Base-by-base conservation (phyloP, 2,888 invertebrate genomes). In the Andrena bucephala region DNA sequence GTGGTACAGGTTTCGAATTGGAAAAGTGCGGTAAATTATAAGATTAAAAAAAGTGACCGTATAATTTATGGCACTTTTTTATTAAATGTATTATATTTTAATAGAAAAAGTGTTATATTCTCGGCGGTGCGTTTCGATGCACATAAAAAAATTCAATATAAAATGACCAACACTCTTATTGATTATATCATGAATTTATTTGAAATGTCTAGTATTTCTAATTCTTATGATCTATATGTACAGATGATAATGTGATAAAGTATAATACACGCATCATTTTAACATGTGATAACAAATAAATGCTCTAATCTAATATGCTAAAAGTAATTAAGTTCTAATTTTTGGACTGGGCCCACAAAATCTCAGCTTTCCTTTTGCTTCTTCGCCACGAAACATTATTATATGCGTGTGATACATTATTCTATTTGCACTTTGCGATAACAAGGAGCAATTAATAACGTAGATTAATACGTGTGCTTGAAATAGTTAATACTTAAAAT, bases 261-360 rank as follows among this genome's bases (percentile, higher is more conserved):
- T 93, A 93, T 93, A 92, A 91, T 93, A 93, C 93, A 93, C 90
- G 90, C 90, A 93, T 92, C 92, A 90, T 90, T 84, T 87, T 92
- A 93, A 92, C 93, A 92, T 90, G 89, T 91, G 90, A 90, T 92
- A 93, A 93, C 93, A 93, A 93, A 93, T 92, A 91, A 93, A 93
- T 91, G 91, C 89, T 89, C 90, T 93, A 93, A 86, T 89, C 89
- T 93, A 92, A 87, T 81, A 89, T 91, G 90, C 89, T 92, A 91
- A 90, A 91, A 92, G 92, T 88, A 88, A 89, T 89, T 89, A 85
- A 87, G 77, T 87, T 87, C 87, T 91, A 90, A 79, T 85, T 90
- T 90, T 90, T 92, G 91, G 92, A 93, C 92, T 92, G 92, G 89
- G 89, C 89, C 86, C 88, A 90, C 89, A 69, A 69, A 42, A 73